Evolutionary conservation across 2,888 invertebrate genomes (phyloP).

Genomic region (Strigamia transsilvanica): DNA sequence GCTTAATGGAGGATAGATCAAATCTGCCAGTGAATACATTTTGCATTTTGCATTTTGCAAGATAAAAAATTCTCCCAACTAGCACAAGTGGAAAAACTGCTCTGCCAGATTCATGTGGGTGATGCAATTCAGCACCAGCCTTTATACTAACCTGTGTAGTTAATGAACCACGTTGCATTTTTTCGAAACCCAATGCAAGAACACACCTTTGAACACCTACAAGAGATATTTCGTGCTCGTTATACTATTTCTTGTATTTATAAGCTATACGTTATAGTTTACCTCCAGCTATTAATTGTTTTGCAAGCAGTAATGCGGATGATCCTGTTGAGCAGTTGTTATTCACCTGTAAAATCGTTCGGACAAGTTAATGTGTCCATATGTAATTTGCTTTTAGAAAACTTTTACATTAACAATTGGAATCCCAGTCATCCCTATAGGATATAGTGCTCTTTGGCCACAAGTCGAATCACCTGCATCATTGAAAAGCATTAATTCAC

Average conservation of each 20-base stretch:
- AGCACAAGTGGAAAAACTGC: no score
- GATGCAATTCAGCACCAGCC: not conserved
- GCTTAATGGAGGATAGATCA: no score
- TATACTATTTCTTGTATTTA: not conserved
- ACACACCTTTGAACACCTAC: constrained; percentile 81
- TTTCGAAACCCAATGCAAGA: constrained; percentile 95
- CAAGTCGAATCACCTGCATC: constrained; percentile 84
- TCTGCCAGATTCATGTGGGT: not conserved
- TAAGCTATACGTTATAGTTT: constrained; percentile 21
- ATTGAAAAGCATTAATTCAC: no score
- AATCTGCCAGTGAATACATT: no score
- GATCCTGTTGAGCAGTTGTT: constrained; percentile 98
- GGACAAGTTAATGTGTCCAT: not conserved
- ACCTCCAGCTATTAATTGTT: constrained; percentile 89
- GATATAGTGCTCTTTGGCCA: constrained; percentile 94
- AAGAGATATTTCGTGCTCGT: not conserved
- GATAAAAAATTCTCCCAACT: no score
- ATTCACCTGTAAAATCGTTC: constrained; percentile 71
- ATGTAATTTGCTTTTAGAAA: not conserved
- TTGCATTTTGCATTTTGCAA: no score
- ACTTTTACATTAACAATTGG: constrained; percentile 86
- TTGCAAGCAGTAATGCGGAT: constrained; percentile 86
- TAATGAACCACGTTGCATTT: constrained; percentile 95
- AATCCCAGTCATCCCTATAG: constrained; percentile 94
- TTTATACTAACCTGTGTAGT: constrained; percentile 70